phyloP scores from a whole-genome alignment of 2,113 vertebrate species.

The Psittacus erithacus region DNA sequence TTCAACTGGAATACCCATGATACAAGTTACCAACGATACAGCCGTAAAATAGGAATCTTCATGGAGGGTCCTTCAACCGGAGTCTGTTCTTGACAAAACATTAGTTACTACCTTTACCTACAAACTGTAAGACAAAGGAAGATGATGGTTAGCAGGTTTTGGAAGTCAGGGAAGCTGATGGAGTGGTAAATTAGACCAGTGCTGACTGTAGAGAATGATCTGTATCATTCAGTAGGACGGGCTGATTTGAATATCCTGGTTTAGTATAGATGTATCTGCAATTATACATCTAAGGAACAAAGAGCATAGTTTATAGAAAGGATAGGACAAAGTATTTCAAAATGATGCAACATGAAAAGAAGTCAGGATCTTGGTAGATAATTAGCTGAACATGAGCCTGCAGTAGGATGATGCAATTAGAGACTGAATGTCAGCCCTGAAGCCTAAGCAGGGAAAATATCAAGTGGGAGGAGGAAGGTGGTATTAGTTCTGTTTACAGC shows the following conservation, averaged over 20 bases:
- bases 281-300: not conserved
- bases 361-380: conserved; percentile 12
- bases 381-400: conserved; percentile 41
- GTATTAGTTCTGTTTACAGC: not conserved
- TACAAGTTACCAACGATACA: not conserved
- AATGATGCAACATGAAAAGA: conserved; percentile 40
- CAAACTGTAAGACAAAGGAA: not conserved
- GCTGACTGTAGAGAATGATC: not conserved
- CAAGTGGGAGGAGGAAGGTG: not conserved
- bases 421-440: conserved; percentile 19
- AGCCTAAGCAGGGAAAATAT: conserved; percentile 2
- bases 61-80: not conserved
- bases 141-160: not conserved
- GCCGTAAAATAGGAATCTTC: not conserved
- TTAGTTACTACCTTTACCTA: not conserved
- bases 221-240: not conserved
- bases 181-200: not conserved
- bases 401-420: conserved; percentile 26
- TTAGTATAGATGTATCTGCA: not conserved
- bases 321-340: conserved; percentile 27
- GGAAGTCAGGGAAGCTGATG: not conserved
- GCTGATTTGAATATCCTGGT: not conserved
- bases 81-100: not conserved
- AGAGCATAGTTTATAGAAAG: conserved; percentile 6
- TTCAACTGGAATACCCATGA: not conserved